phyloP scores from a whole-genome alignment of 2,797 vertebrate species.

The Coccyzus lansbergi region DNA sequence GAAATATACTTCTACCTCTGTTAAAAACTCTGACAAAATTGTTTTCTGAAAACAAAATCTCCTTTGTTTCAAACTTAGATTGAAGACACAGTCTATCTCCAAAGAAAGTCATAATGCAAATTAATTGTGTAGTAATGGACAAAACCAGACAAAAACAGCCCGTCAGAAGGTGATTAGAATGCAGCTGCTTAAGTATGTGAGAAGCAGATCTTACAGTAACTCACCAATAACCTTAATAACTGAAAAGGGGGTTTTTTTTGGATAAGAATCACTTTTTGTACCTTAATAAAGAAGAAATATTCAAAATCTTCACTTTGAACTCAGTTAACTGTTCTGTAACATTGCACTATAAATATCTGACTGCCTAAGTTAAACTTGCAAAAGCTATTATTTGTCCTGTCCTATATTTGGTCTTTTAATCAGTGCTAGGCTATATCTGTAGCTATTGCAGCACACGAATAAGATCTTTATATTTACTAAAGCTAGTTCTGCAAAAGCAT shows the following conservation, averaged over 20 bases:
- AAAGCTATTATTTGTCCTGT: neutral
- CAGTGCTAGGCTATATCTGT: neutral
- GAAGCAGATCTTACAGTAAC: slow-evolving; percentile 17
- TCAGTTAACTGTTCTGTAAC: neutral
- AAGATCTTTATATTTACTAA: neutral
- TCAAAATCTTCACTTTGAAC: neutral
- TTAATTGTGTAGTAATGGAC: slow-evolving; percentile 13
- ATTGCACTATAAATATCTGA: neutral
- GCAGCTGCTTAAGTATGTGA: slow-evolving; percentile 27
- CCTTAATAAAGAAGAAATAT: neutral
- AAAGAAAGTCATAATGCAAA: slow-evolving; percentile 9
- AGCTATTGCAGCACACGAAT: neutral
- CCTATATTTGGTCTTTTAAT: neutral
- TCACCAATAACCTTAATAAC: neutral
- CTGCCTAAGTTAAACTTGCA: neutral
- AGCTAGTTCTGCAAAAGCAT: neutral
- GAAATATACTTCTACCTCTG: neutral
- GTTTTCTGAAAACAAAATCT: neutral
- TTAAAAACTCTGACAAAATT: neutral
- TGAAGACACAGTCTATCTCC: neutral
- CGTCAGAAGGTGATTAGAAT: neutral
- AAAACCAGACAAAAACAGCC: slow-evolving; percentile 32
- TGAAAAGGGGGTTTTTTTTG: neutral
- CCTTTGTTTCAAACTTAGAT: neutral
- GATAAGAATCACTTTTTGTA: neutral